Evolutionary conservation across 2,113 vertebrate species (phyloP).

Genomic region (Myotis davidii): DNA sequence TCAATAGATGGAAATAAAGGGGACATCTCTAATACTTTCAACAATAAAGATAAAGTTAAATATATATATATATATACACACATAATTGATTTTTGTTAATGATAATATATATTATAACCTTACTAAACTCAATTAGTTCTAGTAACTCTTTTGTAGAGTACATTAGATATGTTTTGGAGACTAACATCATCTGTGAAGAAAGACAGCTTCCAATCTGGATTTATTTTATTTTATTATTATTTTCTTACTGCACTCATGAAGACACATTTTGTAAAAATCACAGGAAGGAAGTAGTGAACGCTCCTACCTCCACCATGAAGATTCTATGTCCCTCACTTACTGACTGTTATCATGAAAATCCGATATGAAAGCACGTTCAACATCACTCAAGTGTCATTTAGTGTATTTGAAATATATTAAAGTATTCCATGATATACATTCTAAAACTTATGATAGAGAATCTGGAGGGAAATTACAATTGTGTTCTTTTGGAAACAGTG

Average conservation of each 20-base stretch:
- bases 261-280: neutral
- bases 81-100: too few species aligned
- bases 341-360: neutral
- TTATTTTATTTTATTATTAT: too few species aligned
- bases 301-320: neutral
- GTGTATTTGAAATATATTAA: neutral
- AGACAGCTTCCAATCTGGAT: too few species aligned
- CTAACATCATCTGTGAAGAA: too few species aligned
- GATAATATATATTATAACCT: too few species aligned
- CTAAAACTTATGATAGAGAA: neutral
- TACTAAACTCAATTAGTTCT: too few species aligned
- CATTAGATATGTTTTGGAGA: too few species aligned
- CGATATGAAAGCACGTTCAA: neutral
- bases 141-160: too few species aligned
- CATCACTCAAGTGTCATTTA: neutral
- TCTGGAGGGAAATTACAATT: neutral
- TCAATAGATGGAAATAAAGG: too few species aligned
- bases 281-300: neutral
- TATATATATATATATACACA: too few species aligned
- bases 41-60: too few species aligned
- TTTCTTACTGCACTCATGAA: neutral
- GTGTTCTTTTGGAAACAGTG: neutral
- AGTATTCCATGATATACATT: neutral
- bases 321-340: neutral
- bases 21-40: too few species aligned